Percentiles rank a stretch among this genome's conserved stretches.
phyloP scores from a whole-genome alignment of 1,140 invertebrate genomes.

The Amyelois transitella region DNA sequence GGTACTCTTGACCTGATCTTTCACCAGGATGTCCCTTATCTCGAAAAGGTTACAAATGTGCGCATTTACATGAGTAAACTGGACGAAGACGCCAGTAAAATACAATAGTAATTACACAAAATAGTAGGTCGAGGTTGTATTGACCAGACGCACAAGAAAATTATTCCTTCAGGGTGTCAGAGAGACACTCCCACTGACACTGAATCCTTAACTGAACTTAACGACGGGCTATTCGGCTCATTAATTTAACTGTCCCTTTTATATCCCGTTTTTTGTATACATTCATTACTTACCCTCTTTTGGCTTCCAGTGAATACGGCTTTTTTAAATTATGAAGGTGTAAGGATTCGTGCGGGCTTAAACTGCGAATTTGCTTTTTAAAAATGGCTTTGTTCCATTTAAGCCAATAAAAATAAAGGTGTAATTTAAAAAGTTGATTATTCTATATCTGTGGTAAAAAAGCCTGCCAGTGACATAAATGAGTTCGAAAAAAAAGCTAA shows the following conservation, averaged over 20 bases:
- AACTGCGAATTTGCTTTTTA: not conserved
- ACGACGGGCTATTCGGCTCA: conserved; percentile 28
- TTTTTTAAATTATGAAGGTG: conserved; percentile 2
- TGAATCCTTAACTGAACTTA: conserved; percentile 30
- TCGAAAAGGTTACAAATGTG: too few species aligned
- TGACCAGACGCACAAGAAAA: conserved; percentile 26
- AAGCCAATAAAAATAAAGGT: too few species aligned
- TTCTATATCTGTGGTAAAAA: too few species aligned
- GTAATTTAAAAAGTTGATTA: too few species aligned
- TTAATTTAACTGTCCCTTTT: conserved; percentile 28
- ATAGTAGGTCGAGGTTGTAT: not conserved
- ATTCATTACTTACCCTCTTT: conserved; percentile 8
- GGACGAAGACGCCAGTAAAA: too few species aligned
- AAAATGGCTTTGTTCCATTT: not conserved
- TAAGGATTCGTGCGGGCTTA: not conserved
- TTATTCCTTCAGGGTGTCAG: conserved; percentile 27
- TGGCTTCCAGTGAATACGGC: conserved; percentile 12
- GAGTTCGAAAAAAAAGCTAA: too few species aligned
- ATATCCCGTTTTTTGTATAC: conserved; percentile 3
- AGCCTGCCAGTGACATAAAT: too few species aligned
- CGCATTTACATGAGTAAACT: too few species aligned
- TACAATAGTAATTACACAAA: not conserved
- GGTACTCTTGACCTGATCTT: too few species aligned
- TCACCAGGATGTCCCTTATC: too few species aligned
- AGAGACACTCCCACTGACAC: conserved; percentile 19